Evolutionary conservation across 2,888 invertebrate genomes (phyloP).

Genomic region (Drosophila acutilabella): DNA sequence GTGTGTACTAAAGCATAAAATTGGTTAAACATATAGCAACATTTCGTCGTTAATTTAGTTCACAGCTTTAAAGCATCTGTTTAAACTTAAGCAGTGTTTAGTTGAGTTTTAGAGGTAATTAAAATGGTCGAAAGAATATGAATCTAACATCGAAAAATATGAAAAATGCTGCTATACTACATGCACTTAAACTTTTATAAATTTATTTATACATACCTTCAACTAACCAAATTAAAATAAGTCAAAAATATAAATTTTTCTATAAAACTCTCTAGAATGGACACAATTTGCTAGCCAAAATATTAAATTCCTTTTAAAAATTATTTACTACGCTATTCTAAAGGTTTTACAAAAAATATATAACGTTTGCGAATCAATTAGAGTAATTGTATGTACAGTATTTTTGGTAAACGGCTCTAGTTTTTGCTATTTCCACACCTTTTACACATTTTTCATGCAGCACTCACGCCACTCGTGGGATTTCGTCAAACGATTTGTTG

Average conservation of each 20-base stretch:
- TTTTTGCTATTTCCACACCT: neutral
- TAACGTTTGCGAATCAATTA: constrained; percentile 71
- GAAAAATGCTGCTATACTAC: too few species aligned
- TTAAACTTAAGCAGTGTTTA: neutral
- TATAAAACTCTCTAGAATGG: too few species aligned
- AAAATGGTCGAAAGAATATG: too few species aligned
- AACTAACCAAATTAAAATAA: too few species aligned
- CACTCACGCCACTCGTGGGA: constrained; percentile 12
- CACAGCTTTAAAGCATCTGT: neutral
- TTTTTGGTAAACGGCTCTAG: constrained; percentile 25
- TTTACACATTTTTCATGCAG: neutral
- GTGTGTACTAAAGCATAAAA: constrained; percentile 27
- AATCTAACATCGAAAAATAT: too few species aligned
- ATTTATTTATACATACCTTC: too few species aligned
- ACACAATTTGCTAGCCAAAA: too few species aligned
- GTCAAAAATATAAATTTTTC: too few species aligned
- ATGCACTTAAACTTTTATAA: too few species aligned
- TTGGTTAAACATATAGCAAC: neutral
- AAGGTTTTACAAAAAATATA: constrained; percentile 18
- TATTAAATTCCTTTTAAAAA: neutral
- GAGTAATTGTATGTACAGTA: constrained; percentile 34
- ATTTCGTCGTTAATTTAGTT: neutral
- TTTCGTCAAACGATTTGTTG: constrained; percentile 70
- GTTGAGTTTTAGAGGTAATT: too few species aligned
- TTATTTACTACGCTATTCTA: neutral